Percentiles rank a stretch among this genome's conserved stretches.
These are phyloP conservation scores for Pygoscelis adeliae DNA, from an alignment of 2,113 vertebrate species.

Conservation along the genomic window DNA sequence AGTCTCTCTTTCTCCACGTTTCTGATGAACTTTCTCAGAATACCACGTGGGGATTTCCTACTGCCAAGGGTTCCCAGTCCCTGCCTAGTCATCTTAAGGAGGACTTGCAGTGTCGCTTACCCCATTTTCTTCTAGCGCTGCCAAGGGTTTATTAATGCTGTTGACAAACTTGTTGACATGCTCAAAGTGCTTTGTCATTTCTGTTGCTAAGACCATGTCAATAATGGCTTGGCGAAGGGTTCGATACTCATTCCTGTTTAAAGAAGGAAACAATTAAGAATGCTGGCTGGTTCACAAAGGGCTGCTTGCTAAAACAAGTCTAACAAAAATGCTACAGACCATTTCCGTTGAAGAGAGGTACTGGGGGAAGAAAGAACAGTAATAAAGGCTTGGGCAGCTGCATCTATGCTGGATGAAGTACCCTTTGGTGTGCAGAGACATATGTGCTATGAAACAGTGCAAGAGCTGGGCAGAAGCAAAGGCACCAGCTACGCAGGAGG, in stretches of 20 bases:
- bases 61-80: not conserved
- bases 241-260: constrained; percentile 91
- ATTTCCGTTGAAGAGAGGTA: not conserved
- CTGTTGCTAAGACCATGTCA: constrained; percentile 97
- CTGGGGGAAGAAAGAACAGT: not conserved
- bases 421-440: not conserved
- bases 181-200: constrained; percentile 99
- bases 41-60: not conserved
- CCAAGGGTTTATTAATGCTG: constrained; percentile 96
- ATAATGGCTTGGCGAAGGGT: constrained; percentile 93
- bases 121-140: constrained; percentile 87
- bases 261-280: constrained; percentile 47
- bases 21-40: not conserved
- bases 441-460: not conserved
- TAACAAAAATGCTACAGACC: not conserved
- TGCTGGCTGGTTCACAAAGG: not conserved
- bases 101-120: constrained; percentile 74
- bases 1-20: not conserved
- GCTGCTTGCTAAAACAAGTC: constrained; percentile 20
- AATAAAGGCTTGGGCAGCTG: not conserved
- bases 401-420: not conserved
- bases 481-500: not conserved
- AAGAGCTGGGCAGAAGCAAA: not conserved
- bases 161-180: constrained; percentile 99
- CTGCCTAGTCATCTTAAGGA: not conserved